Evolutionary conservation across 2,113 vertebrate genomes (phyloP).

Genomic region (Aptenodytes patagonicus): DNA sequence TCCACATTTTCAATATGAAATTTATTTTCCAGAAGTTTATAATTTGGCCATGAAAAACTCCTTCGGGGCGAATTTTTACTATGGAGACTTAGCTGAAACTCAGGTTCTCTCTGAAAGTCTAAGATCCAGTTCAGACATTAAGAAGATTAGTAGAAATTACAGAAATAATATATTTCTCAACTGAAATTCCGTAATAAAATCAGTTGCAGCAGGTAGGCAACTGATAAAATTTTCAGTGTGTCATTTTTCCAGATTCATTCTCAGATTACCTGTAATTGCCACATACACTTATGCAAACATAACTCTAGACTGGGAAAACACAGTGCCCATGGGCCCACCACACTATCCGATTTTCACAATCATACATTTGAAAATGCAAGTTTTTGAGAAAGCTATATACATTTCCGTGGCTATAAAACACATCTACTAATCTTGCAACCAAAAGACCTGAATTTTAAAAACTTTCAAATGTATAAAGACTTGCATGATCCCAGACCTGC

Average conservation of each 20-base stretch:
- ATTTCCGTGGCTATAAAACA: background rate
- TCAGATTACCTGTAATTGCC: background rate
- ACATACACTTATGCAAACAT: background rate
- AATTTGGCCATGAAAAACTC: slow-evolving; percentile 16
- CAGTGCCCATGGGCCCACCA: background rate
- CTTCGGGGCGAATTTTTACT: background rate
- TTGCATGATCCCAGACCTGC: background rate
- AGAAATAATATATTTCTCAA: background rate
- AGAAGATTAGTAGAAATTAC: background rate
- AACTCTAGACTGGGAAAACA: background rate
- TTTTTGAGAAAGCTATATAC: background rate
- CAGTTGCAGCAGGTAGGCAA: background rate
- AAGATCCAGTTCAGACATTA: background rate
- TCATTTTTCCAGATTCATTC: background rate
- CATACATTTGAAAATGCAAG: background rate
- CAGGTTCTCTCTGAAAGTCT: background rate
- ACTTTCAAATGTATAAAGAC: background rate
- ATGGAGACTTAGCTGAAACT: background rate
- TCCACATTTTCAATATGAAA: slow-evolving; percentile 18
- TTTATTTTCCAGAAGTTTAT: slow-evolving; percentile 14
- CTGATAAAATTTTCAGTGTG: background rate
- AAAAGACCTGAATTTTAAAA: background rate
- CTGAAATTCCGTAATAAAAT: background rate
- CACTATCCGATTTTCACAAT: background rate
- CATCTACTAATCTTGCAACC: background rate